These are phyloP conservation scores for Indicator indicator DNA, from an alignment of 2,113 vertebrate genomes.

Conservation along the genomic window DNA sequence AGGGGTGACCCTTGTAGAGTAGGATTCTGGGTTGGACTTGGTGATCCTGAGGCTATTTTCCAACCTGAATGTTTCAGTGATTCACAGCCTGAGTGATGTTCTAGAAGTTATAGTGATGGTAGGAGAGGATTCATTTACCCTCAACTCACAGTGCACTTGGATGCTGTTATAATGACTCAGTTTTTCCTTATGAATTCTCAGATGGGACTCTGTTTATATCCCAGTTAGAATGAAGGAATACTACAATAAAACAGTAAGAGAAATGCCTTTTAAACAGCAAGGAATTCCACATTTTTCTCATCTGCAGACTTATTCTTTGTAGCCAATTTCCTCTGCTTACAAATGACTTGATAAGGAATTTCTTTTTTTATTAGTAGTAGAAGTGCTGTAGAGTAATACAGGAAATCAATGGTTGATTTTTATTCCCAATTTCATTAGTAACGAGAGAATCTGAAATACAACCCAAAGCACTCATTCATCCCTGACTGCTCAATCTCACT, in stretches of 20 bases:
- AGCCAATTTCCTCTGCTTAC: neutral
- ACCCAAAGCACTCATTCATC: neutral
- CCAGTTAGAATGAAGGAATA: neutral
- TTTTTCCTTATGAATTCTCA: neutral
- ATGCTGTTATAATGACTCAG: neutral
- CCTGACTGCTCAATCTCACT: neutral
- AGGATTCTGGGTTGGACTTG: too few species aligned
- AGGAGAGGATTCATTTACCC: neutral
- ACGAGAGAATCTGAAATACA: neutral
- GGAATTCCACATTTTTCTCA: neutral
- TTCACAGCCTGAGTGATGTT: constrained; percentile 27
- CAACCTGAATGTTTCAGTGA: too few species aligned
- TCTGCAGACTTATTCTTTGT: neutral
- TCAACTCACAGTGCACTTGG: neutral
- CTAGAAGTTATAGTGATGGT: neutral
- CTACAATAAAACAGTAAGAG: neutral
- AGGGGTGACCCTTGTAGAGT: too few species aligned
- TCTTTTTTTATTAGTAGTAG: neutral
- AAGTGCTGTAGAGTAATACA: too few species aligned
- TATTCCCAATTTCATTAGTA: neutral
- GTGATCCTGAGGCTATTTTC: too few species aligned
- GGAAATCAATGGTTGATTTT: neutral
- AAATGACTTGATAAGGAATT: neutral
- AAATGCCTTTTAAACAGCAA: neutral
- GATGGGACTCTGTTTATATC: neutral